Percentiles rank a stretch among this genome's conserved stretches.
phyloP scores from a whole-genome alignment of 1,140 invertebrate genomes.

The Oedothorax gibbosus region DNA sequence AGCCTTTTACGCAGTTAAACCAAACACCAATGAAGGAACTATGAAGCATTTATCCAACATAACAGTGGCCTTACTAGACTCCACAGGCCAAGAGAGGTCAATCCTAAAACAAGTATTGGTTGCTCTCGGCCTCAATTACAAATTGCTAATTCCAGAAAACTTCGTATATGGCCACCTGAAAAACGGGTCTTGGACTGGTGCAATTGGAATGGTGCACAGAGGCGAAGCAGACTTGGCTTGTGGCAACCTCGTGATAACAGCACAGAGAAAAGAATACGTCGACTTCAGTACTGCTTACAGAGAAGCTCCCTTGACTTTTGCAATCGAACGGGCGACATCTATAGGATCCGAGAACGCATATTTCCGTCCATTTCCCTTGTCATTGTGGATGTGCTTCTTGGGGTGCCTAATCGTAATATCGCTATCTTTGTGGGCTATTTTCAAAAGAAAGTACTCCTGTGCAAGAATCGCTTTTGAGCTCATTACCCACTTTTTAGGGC shows the following conservation, averaged over 20 bases:
- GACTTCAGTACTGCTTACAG: conserved; percentile 31
- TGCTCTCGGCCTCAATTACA: too few relatives aligned
- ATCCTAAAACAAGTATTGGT: too few relatives aligned
- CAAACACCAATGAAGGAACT: too few relatives aligned
- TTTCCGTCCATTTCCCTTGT: conserved; percentile 9
- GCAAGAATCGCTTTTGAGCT: neutral
- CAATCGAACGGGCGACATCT: neutral
- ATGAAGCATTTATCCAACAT: too few relatives aligned
- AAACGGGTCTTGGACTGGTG: conserved; percentile 22
- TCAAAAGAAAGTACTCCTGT: neutral
- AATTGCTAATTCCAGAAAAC: too few relatives aligned
- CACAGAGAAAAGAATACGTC: neutral
- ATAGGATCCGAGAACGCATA: neutral
- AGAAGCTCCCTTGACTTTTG: conserved; percentile 20
- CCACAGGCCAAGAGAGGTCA: too few relatives aligned
- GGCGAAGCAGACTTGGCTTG: conserved; percentile 28
- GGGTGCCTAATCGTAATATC: neutral
- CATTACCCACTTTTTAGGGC: neutral
- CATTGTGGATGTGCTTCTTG: conserved; percentile 12
- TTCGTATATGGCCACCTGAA: too few relatives aligned
- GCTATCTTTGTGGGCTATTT: neutral
- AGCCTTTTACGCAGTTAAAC: too few relatives aligned
- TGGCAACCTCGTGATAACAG: conserved; percentile 14
- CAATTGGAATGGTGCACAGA: conserved; percentile 28
- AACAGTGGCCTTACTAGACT: too few relatives aligned